A percentile compares a stretch with the other conserved stretches of the same genome.
These are phyloP conservation scores for Acanthurus leucopareius DNA, from an alignment of 2,797 vertebrate genomes.

Conservation along the genomic window DNA sequence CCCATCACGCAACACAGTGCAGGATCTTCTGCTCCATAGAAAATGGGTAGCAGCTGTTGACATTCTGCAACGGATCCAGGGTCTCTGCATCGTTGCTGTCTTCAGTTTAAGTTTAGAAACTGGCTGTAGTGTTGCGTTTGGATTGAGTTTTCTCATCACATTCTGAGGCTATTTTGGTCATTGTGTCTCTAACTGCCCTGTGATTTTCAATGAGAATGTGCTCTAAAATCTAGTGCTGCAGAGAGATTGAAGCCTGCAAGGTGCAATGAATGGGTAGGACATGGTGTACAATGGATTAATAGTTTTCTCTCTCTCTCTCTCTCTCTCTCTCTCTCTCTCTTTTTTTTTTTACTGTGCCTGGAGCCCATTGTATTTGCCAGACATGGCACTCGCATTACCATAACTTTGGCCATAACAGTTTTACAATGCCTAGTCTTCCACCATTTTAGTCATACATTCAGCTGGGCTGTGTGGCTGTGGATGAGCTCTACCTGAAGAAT, in stretches of 20 bases:
- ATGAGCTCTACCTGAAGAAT: not conserved
- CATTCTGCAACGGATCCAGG: no score
- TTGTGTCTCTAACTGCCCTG: not conserved
- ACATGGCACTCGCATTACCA: not conserved
- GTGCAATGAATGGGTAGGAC: not conserved
- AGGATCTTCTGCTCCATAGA: no score
- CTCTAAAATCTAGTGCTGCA: not conserved
- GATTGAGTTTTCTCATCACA: constrained; percentile 6
- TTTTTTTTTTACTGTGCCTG: not conserved
- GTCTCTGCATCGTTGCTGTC: not conserved
- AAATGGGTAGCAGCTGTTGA: no score
- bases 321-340: not conserved
- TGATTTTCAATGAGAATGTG: not conserved
- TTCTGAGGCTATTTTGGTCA: not conserved
- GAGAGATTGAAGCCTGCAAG: not conserved
- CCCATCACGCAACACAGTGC: no score
- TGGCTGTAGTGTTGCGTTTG: not conserved
- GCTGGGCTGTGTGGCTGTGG: constrained; percentile 1
- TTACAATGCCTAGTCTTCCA: not conserved
- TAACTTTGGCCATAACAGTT: not conserved
- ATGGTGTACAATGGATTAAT: not conserved
- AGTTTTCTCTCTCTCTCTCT: not conserved
- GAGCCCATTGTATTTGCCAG: not conserved
- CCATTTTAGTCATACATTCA: not conserved
- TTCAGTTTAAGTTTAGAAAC: not conserved